A percentile compares a stretch with the other conserved stretches of the same genome.
Conservation (phyloP, 2,888 invertebrate species). For the Axea sp. region DNA sequence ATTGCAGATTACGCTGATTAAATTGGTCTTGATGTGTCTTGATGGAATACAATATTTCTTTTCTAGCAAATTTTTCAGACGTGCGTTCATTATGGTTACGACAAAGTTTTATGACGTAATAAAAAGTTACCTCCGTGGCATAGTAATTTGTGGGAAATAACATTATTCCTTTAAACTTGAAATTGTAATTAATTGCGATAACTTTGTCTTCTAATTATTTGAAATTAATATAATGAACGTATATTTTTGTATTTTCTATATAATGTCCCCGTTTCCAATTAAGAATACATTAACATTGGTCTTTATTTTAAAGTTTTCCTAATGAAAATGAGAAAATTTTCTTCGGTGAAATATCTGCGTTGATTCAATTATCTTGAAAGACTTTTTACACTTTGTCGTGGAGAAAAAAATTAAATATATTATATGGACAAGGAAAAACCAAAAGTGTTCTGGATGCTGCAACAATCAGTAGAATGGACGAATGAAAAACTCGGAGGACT, state of each 20-base stretch:
- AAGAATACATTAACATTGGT: conserved; percentile 7
- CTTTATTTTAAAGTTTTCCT: neutral
- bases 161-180: neutral
- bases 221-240: conserved; percentile 8
- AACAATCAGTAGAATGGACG: conserved; percentile 65
- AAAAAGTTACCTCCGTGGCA: conserved; percentile 5
- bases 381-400: neutral
- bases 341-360: no score
- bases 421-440: conserved; percentile 28
- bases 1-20: no score
- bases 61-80: no score
- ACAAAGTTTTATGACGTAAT: conserved; percentile 9
- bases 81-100: no score
- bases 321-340: neutral
- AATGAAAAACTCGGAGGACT: conserved; percentile 58
- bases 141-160: neutral
- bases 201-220: neutral
- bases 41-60: no score
- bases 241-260: no score
- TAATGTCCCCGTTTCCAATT: no score
- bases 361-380: neutral
- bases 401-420: conserved; percentile 16
- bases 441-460: conserved; percentile 55
- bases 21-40: no score
- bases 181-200: conserved; percentile 5